Evolutionary conservation across 2,888 invertebrate genomes (phyloP), one percentile per base, ranked within the genome.

Genomic region (Metellina segmentata): DNA sequence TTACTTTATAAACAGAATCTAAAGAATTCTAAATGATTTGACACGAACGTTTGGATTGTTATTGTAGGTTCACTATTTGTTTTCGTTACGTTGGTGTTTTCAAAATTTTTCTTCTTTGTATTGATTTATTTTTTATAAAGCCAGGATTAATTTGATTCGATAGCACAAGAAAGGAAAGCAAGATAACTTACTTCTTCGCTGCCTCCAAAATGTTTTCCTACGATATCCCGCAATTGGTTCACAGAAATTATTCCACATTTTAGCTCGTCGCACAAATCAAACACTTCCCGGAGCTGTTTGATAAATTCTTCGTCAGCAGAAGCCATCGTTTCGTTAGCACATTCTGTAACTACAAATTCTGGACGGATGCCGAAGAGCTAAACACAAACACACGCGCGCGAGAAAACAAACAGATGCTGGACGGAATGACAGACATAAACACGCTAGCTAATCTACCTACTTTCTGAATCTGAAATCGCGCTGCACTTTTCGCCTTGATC

Each of bases 181-280:
- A 6, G 49, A 49, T 20, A 77, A 53, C 92, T 88, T 69, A 93
- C 93, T 89, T 93, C 93, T 72, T 92, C 92, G 71, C 86, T 93
- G 53, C 92, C 92, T 6, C 92, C 93, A 51, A 93, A 93, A 79
- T 93, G 91, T 78, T 93, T 85, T 78, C 86, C 51, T 7, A 92
- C 91, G 48, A 93, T 88, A 19, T 93, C 92, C 52, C 81, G 79
- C 82, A 93, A 74, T 74, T 93, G 93, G 48, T 92, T 85, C 51
- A 93, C 88, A 70, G 93, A 91, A 70, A 93, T 91, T 79, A 90
- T 92, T 13, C 93, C 93, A 61, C 92, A 92, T 90, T 92, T 92
- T 69, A 92, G 53, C 49, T 90, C 89, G 72, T 93, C 93, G 52
- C 93, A 93, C 49, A 93, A 85, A 79, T 93, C 93, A 69, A 93